Evolutionary conservation across 1,140 invertebrate genomes (phyloP), one percentile per base, ranked within the genome.

Genomic region (Asbolus verrucosus): DNA sequence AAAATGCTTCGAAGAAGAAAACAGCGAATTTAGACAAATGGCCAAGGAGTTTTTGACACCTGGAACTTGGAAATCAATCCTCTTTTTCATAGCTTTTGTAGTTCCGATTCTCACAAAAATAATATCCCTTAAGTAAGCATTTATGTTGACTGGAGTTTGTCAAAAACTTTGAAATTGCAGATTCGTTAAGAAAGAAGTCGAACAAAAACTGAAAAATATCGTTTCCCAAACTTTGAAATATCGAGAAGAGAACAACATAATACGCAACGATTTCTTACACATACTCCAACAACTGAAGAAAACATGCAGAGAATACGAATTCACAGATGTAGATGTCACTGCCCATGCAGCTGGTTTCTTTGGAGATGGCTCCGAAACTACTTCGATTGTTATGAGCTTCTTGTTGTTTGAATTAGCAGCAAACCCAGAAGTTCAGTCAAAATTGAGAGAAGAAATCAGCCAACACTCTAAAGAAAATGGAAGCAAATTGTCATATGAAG

Each of bases 401-500:
- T 60, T 68, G 1, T 13, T 76, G 5, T 92, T 90, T 74, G 83
- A 88, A 36, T 76, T 93, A 14, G 86, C 90, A 2, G 82, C 72
- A 9, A 87, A 90, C 81, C 86, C 84, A 3, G 81, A 85, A 0
- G 85, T 87, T 33, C 91, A 93, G 75, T 81, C 89, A 0, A 90
- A 87, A 79, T 77, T 94, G 1, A 83, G 87, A 24, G 75, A 87
- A 70, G 91, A 94, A 82, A 77, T 92, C 0, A 70, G 78, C 8
- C 76, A 46, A 21, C 30, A 81, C 1, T 62, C 80, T 19, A 39
- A 70, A 1, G 75, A 76, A 21, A 71, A 79, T 19, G 59, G 75
- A 2, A 80, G 77, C 6, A 62, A 78, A 14, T 43, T 83, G 0
- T 80, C 74, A n/a, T 85, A 85, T 65, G 84, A 86, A 0, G 73